A percentile compares a stretch with the other conserved stretches of the same genome.
Conservation (phyloP, 2,113 vertebrate species). For the Danionella cerebrum region DNA sequence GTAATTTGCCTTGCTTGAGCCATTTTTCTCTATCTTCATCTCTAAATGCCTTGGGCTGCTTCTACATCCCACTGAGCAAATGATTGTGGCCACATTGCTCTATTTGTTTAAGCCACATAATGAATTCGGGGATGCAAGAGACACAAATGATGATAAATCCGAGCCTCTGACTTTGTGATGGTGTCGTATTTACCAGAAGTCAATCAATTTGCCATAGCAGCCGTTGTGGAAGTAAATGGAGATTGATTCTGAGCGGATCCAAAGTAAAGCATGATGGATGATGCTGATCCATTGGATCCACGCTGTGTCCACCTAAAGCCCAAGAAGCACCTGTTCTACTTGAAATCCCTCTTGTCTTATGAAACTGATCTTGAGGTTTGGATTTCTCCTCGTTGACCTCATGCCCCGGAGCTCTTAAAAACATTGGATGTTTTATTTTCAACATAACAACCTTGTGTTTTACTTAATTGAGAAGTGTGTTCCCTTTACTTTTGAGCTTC, state of each 20-base stretch:
- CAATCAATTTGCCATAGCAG: slow-evolving; percentile 19
- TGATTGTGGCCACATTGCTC: too few relatives aligned
- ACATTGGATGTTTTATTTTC: too few relatives aligned
- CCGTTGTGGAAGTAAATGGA: slow-evolving; percentile 22
- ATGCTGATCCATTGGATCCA: neutral
- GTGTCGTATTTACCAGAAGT: slow-evolving; percentile 34
- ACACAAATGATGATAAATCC: slow-evolving; percentile 38
- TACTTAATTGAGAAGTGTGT: too few relatives aligned
- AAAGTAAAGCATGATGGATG: slow-evolving; percentile 40
- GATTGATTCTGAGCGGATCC: slow-evolving; percentile 38
- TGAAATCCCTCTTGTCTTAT: slow-evolving; percentile 28
- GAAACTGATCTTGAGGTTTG: slow-evolving; percentile 16
- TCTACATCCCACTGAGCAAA: too few relatives aligned
- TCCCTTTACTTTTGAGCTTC: too few relatives aligned
- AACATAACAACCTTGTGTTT: too few relatives aligned
- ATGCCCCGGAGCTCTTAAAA: neutral
- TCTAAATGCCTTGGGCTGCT: neutral
- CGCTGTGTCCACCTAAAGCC: neutral
- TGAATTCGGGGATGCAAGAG: slow-evolving; percentile 15
- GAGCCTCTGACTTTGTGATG: slow-evolving; percentile 31
- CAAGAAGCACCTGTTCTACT: slow-evolving; percentile 26
- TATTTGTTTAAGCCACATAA: slow-evolving; percentile 17
- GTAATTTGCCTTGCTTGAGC: too few relatives aligned
- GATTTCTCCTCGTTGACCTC: slow-evolving; percentile 6
- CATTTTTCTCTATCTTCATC: too few relatives aligned